phyloP scores from a whole-genome alignment of 2,113 vertebrate species.

The Ochotona princeps region DNA sequence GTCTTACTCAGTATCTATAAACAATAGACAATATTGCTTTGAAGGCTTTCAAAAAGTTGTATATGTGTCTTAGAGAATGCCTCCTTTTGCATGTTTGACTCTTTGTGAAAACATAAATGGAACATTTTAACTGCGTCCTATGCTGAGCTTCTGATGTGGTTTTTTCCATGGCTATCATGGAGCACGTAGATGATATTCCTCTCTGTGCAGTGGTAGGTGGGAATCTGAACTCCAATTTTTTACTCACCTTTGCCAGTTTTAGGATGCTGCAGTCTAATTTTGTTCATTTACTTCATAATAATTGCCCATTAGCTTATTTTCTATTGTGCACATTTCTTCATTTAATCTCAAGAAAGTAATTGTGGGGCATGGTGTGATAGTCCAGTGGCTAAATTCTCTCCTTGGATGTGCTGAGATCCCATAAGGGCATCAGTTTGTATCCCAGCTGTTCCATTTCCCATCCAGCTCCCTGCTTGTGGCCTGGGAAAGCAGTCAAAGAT shows the following conservation, averaged over 20 bases:
- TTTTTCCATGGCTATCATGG: not conserved
- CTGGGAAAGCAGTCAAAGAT: no score
- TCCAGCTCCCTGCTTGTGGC: no score
- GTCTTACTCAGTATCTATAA: not conserved
- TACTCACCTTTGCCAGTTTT: not conserved
- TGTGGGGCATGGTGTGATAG: not conserved
- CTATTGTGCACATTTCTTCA: not conserved
- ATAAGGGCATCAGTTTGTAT: no score
- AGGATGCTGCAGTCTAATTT: not conserved
- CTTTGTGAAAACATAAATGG: not conserved
- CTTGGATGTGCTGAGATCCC: no score
- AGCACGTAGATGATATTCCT: not conserved
- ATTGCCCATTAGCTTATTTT: constrained; percentile 8
- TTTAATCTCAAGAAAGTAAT: constrained; percentile 28
- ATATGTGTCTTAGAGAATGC: not conserved
- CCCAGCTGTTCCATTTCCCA: no score
- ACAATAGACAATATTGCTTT: not conserved
- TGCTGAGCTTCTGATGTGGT: not conserved
- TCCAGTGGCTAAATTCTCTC: no score
- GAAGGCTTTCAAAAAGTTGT: not conserved
- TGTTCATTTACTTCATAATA: not conserved
- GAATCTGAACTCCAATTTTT: not conserved
- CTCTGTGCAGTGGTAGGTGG: not conserved
- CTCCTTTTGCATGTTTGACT: not conserved
- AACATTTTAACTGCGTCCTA: not conserved